Conservation (phyloP, 2,888 invertebrate species). For the Ophion ellenae region DNA sequence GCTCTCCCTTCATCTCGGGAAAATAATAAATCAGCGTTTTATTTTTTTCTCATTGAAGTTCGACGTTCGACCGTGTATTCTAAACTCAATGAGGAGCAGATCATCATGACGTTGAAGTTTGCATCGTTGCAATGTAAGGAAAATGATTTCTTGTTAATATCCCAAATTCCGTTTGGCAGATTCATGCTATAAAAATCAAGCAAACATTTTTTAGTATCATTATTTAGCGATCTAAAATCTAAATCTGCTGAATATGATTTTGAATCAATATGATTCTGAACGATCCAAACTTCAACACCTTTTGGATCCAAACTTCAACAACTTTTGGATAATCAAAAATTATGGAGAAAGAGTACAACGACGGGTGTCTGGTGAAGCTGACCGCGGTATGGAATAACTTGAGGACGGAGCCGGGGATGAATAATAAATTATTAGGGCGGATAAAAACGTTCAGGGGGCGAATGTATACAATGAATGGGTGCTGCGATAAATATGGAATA, state of each 20-base stretch:
- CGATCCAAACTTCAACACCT: no score
- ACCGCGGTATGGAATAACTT: background rate
- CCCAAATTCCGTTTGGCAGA: no score
- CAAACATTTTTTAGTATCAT: no score
- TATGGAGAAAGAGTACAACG: background rate
- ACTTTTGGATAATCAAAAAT: background rate
- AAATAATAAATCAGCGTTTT: background rate
- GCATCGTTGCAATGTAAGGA: no score
- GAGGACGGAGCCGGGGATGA: background rate
- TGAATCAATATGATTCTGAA: no score
- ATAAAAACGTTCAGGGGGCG: background rate
- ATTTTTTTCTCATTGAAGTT: background rate
- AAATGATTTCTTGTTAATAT: no score
- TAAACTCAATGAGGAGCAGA: background rate
- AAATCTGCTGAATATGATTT: no score
- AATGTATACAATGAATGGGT: background rate
- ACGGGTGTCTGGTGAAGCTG: background rate
- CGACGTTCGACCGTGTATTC: background rate
- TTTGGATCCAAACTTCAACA: no score
- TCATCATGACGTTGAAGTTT: no score
- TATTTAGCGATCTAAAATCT: no score
- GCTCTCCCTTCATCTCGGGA: background rate
- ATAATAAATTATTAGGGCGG: background rate
- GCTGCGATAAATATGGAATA: background rate
- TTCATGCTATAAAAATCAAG: no score